These are phyloP conservation scores for Conistra vaccinii DNA, from an alignment of 2,888 invertebrate species.

Conservation along the genomic window DNA sequence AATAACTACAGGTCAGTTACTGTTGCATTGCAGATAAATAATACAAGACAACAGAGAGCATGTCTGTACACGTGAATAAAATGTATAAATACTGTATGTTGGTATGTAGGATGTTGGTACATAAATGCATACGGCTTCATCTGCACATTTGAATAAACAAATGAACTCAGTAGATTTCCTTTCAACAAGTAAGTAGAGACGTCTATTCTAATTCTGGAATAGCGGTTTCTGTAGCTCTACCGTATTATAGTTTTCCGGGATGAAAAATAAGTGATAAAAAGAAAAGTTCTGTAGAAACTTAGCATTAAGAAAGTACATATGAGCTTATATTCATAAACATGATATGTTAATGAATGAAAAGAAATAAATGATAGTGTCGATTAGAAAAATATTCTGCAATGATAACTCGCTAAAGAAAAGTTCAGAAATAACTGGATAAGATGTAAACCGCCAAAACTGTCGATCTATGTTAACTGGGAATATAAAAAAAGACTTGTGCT, in stretches of 20 bases:
- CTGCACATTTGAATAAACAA: conserved; percentile 48
- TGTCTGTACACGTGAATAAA: conserved; percentile 27
- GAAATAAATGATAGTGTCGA: neutral
- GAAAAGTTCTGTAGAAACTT: too few species aligned
- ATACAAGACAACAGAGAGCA: neutral
- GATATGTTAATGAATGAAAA: neutral
- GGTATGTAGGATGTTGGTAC: neutral
- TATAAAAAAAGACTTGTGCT: neutral
- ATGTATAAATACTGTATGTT: conserved; percentile 7
- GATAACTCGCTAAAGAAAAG: too few species aligned
- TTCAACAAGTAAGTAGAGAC: neutral
- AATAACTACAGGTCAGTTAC: conserved; percentile 25
- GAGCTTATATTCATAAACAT: neutral
- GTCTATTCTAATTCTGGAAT: neutral
- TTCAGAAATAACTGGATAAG: neutral
- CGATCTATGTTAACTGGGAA: neutral
- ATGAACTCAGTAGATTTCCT: conserved; percentile 42
- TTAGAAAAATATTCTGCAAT: neutral
- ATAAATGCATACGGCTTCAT: conserved; percentile 28
- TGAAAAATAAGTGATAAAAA: too few species aligned
- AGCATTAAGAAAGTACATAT: neutral
- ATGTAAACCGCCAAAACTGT: neutral
- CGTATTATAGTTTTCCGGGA: neutral
- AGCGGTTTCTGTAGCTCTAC: neutral
- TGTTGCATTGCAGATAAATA: neutral